phyloP scores from a whole-genome alignment of 2,888 invertebrate genomes.

The Coenonympha glycerion region DNA sequence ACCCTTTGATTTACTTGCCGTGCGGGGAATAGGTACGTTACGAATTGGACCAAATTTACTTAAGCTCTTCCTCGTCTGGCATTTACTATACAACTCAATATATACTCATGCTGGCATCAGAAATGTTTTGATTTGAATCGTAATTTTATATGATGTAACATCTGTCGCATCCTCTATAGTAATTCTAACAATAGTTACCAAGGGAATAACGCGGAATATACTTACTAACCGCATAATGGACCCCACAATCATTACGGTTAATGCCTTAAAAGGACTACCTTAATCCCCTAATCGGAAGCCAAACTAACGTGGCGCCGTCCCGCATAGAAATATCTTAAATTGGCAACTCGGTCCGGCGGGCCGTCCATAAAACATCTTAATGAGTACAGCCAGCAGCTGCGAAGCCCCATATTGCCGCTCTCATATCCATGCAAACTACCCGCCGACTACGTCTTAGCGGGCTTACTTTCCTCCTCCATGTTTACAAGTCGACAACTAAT shows the following conservation, averaged over 20 bases:
- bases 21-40: conserved; percentile 61
- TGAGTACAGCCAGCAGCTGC: conserved; percentile 75
- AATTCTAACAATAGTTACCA: conserved; percentile 28
- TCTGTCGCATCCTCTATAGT: background rate
- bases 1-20: conserved; percentile 75
- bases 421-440: conserved; percentile 77
- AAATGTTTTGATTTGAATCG: background rate
- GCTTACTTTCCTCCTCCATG: conserved; percentile 70
- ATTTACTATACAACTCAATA: conserved; percentile 8
- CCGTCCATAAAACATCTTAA: conserved; percentile 77
- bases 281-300: conserved; percentile 75
- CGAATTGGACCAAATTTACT: conserved; percentile 54
- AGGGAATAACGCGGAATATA: conserved; percentile 49
- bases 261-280: conserved; percentile 72
- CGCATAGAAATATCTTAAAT: conserved; percentile 77
- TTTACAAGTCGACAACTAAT: conserved; percentile 77
- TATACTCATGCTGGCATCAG: too few relatives aligned
- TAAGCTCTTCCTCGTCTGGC: conserved; percentile 12
- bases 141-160: background rate
- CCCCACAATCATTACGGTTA: conserved; percentile 70
- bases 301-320: conserved; percentile 72
- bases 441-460: conserved; percentile 67
- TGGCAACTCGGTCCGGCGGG: conserved; percentile 74
- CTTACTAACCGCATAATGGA: conserved; percentile 64
- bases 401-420: conserved; percentile 72